Evolutionary conservation across 2,888 invertebrate genomes (phyloP).

Genomic region (Caenorhabditis sp.): DNA sequence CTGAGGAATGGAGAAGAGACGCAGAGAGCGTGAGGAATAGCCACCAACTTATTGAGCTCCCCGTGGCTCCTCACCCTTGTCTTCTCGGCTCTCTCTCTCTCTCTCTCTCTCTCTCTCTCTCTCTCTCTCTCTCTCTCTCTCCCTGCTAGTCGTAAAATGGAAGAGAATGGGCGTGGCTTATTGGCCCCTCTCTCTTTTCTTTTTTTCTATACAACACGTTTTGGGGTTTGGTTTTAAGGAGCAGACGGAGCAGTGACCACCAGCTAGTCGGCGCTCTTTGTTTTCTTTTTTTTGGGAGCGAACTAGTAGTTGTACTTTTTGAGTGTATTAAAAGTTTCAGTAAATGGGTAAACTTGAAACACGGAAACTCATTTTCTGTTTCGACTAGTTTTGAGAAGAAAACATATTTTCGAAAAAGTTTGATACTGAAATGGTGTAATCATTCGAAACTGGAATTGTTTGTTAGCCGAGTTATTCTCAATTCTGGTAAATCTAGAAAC

Average conservation of each 20-base stretch:
- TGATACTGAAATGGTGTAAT: too few relatives aligned
- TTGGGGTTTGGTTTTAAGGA: conserved; percentile 29
- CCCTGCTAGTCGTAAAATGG: conserved; percentile 24
- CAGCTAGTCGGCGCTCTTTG: neutral
- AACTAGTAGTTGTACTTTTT: too few relatives aligned
- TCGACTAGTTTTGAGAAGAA: too few relatives aligned
- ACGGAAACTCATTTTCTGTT: too few relatives aligned
- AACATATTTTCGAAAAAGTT: too few relatives aligned
- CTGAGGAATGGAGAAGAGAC: conserved; percentile 20
- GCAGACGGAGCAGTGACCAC: neutral
- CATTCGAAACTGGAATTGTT: too few relatives aligned
- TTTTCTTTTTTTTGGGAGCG: too few relatives aligned
- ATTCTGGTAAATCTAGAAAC: too few relatives aligned
- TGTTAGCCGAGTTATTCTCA: too few relatives aligned
- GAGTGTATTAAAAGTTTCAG: too few relatives aligned
- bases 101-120: conserved; percentile 19
- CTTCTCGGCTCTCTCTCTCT: conserved; percentile 1
- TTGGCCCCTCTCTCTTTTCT: neutral
- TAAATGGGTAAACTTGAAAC: too few relatives aligned
- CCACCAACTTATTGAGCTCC: conserved; percentile 59
- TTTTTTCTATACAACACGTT: conserved; percentile 20
- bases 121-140: neutral
- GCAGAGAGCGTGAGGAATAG: conserved; percentile 21
- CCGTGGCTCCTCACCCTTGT: neutral
- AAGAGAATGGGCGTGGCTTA: conserved; percentile 37